These are phyloP conservation scores for Archips crataeganus DNA, from an alignment of 2,888 invertebrate species.

Conservation along the genomic window DNA sequence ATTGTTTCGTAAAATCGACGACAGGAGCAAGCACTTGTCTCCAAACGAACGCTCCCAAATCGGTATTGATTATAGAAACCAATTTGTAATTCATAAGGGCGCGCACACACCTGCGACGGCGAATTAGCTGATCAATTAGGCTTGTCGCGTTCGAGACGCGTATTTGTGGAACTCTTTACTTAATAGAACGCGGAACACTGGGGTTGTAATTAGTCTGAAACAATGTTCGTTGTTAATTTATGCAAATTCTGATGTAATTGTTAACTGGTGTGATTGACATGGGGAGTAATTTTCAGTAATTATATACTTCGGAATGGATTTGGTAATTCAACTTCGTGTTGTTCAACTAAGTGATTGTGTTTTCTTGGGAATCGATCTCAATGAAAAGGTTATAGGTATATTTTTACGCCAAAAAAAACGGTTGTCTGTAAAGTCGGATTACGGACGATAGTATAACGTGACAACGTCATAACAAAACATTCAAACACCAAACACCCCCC, in stretches of 20 bases:
- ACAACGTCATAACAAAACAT: no score
- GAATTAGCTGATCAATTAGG: constrained; percentile 45
- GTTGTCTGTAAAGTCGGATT: no score
- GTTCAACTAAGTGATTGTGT: background rate
- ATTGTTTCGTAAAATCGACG: no score
- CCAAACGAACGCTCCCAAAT: constrained; percentile 21
- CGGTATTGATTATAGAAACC: constrained; percentile 45
- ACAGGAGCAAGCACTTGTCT: constrained; percentile 14
- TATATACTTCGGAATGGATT: background rate
- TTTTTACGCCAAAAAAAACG: no score
- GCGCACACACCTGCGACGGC: constrained; percentile 41
- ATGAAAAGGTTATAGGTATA: no score
- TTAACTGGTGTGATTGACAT: constrained; percentile 19
- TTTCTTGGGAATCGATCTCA: background rate
- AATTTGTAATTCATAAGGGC: constrained; percentile 46
- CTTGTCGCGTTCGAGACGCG: constrained; percentile 42
- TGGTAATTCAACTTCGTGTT: background rate
- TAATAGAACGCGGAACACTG: constrained; percentile 38
- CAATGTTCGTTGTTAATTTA: constrained; percentile 22
- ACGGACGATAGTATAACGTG: no score
- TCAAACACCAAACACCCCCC: no score
- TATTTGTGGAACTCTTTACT: constrained; percentile 40
- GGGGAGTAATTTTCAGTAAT: background rate
- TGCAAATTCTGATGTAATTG: constrained; percentile 28
- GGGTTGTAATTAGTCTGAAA: constrained; percentile 46